A percentile compares a stretch with the other conserved stretches of the same genome.
Evolutionary conservation across 2,113 vertebrate genomes (phyloP).

Genomic region (Camelus dromedarius): DNA sequence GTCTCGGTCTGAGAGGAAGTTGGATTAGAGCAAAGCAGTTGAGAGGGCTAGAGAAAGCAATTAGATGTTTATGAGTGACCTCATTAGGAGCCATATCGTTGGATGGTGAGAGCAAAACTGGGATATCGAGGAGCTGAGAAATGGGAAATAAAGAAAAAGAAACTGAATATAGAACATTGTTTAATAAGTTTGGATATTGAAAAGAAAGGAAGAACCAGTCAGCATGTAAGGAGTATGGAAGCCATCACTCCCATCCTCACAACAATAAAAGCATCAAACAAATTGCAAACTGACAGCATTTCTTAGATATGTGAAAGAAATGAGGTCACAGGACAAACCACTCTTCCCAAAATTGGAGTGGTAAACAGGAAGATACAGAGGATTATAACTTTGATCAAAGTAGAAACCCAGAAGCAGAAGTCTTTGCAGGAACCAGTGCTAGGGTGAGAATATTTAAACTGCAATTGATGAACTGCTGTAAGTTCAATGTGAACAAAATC

Average conservation of each 20-base stretch:
- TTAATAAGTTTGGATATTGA: neutral
- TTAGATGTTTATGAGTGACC: neutral
- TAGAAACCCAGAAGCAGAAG: neutral
- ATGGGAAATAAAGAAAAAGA: neutral
- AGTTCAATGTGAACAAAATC: neutral
- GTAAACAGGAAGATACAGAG: neutral
- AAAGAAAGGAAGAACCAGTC: neutral
- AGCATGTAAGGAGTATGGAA: neutral
- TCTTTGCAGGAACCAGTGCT: neutral
- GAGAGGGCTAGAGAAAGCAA: neutral
- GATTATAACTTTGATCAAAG: neutral
- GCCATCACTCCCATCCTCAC: neutral
- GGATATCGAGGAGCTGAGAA: neutral
- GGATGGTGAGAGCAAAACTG: neutral
- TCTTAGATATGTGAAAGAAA: neutral
- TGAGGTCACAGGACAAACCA: neutral
- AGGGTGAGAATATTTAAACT: neutral
- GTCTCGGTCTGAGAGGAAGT: neutral
- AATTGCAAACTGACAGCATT: neutral
- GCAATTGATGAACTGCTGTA: neutral
- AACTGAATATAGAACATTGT: neutral
- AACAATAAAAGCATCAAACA: neutral
- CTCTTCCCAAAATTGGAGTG: neutral
- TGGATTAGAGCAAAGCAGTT: neutral
- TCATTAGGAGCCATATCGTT: neutral